Evolutionary conservation across 1,140 invertebrate species (phyloP).

Genomic region (Aphidius ervi): DNA sequence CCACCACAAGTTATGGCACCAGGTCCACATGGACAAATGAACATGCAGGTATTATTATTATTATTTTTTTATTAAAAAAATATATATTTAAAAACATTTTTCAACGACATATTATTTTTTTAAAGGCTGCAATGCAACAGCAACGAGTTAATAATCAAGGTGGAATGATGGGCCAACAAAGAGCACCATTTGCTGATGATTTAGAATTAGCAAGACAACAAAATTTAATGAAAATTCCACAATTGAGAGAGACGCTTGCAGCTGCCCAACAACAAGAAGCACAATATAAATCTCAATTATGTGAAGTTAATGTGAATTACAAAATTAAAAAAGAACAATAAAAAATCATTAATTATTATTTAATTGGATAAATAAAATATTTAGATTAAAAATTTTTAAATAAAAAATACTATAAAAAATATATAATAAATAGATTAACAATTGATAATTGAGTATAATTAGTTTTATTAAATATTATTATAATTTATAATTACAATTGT

Average conservation of each 20-base stretch:
- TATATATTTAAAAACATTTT: neutral
- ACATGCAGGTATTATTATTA: constrained; percentile 45
- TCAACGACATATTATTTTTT: constrained; percentile 1
- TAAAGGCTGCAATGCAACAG: constrained; percentile 31
- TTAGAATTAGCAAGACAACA: constrained; percentile 63
- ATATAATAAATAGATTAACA: no score
- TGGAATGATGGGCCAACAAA: constrained; percentile 50
- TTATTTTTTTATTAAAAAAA: neutral
- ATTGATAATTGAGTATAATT: no score
- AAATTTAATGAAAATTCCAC: constrained; percentile 64
- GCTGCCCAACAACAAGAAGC: constrained; percentile 72
- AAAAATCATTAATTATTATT: constrained; percentile 8
- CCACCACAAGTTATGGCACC: constrained; percentile 45
- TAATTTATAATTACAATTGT: no score
- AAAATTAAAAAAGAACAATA: neutral
- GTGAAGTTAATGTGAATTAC: constrained; percentile 51
- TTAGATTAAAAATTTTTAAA: no score
- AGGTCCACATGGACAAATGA: constrained; percentile 51
- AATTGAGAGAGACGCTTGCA: constrained; percentile 68
- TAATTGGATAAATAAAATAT: no score
- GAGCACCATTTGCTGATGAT: constrained; percentile 52
- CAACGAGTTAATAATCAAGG: constrained; percentile 32
- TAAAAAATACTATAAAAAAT: no score
- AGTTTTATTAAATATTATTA: no score
- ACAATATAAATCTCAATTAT: constrained; percentile 70